Evolutionary conservation across 2,888 invertebrate genomes (phyloP).

Genomic region (Adineta ricciae): DNA sequence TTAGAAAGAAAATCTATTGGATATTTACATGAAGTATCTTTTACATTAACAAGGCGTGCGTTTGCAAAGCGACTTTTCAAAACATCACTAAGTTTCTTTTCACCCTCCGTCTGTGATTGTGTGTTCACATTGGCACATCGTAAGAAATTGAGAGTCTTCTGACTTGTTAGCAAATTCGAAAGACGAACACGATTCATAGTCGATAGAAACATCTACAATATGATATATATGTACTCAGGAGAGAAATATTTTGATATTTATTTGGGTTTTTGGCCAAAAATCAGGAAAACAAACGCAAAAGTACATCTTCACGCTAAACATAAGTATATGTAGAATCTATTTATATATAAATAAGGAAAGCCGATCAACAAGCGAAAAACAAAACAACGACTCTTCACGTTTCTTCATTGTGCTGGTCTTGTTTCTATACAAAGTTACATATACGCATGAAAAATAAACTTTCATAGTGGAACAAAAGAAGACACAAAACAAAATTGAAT

Average conservation of each 20-base stretch:
- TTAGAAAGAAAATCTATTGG: background rate
- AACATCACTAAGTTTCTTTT: conserved; percentile 40
- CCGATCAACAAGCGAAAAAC: background rate
- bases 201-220: background rate
- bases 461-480: background rate
- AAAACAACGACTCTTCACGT: background rate
- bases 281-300: background rate
- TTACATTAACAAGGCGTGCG: conserved; percentile 42
- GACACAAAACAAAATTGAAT: background rate
- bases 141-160: background rate
- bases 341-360: background rate
- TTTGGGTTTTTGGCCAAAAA: background rate
- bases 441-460: background rate
- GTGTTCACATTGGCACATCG: background rate
- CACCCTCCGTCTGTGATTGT: conserved; percentile 40
- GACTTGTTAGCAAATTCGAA: background rate
- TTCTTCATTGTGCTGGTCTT: too few species aligned
- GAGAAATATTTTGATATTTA: background rate
- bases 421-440: background rate
- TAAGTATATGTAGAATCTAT: too few species aligned
- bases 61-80: conserved; percentile 43
- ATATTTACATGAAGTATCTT: conserved; percentile 46
- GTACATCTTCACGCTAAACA: background rate
- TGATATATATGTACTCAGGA: background rate
- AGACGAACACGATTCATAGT: background rate